Percentiles rank a stretch among this genome's conserved stretches.
Conservation (phyloP, 1,140 invertebrate genomes). For the Centruroides sculpturatus region DNA sequence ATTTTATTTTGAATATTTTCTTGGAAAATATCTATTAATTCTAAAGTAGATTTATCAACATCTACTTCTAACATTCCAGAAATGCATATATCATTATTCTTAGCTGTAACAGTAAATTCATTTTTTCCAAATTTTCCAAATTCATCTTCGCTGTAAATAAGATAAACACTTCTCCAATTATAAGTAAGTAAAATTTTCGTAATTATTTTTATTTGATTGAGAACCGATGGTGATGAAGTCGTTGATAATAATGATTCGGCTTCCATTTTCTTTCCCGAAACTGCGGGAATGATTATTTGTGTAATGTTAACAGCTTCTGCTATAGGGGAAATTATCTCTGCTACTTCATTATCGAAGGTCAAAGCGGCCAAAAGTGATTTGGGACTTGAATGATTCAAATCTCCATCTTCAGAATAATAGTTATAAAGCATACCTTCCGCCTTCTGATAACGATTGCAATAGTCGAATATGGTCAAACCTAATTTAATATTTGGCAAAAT, state of each 20-base stretch:
- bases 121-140: conserved; percentile 1
- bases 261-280: no score
- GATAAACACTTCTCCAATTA: conserved; percentile 11
- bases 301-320: conserved; percentile 4
- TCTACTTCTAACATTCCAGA: conserved; percentile 5
- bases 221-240: conserved; percentile 1
- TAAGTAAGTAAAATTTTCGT: conserved; percentile 7
- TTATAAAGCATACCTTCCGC: conserved; percentile 24
- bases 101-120: conserved; percentile 9
- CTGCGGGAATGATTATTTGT: conserved; percentile 6
- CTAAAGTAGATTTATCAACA: neutral
- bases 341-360: conserved; percentile 7
- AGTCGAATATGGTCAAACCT: conserved; percentile 24
- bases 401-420: conserved; percentile 24
- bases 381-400: neutral
- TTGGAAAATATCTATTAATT: conserved; percentile 1
- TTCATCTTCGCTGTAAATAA: conserved; percentile 13
- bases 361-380: conserved; percentile 11
- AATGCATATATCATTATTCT: conserved; percentile 7
- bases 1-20: conserved; percentile 2
- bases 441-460: conserved; percentile 20
- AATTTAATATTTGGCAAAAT: conserved; percentile 19
- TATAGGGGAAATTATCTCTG: conserved; percentile 7
- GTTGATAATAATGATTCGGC: neutral
- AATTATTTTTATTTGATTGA: conserved; percentile 10